Evolutionary conservation across 30 jellyfish, hydroid and myxozoan genomes (phyloP), one percentile per base, ranked within the genome.

Genomic region (Aurelia aurita complex sp. Pacific): DNA sequence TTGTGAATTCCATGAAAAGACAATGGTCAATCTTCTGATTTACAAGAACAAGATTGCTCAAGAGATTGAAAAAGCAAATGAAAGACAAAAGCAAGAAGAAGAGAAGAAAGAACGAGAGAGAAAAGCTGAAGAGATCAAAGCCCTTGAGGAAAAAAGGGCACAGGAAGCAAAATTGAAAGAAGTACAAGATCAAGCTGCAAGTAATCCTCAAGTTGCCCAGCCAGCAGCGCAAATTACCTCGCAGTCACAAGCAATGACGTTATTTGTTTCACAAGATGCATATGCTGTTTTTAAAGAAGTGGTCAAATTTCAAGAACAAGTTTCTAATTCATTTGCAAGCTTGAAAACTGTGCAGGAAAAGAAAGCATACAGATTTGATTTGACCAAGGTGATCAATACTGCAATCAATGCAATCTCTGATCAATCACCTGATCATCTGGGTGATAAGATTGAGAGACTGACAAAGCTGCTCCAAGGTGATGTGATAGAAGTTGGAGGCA

Each of bases 321-420:
- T 82, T 10, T n/a, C 68, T 4, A 62, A 61, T 16, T 71, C 85
- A 33, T 69, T 52, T 69, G 68, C 85, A 68, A 67, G 50, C 15
- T 82, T 82, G 54, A 40, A 64, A 10, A 46, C 80, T 1, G 73
- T 50, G 4, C 50, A 46, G 50, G 85, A 67, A 13, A 83, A 69
- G 67, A 90, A 90, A 51, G 15, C 88, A 16, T 85, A 76, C 55
- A 80, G 93, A 63, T 86, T 85, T 76, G 87, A 92, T 33, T 68
- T 92, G 15, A 78, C 80, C 52, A 87, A 87, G 61, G 98, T 77
- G 18, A 69, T 92, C 16, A 92, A 92, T 42, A 92, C 98, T 16
- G 85, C 96, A 34, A 85, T 92, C 35, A 92, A 92, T 92, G 96
- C 98, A 1, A 82, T 86, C 29, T 92, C 98, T 16, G 96, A 92